Conservation (phyloP, 2,888 invertebrate species). For the Epinotia demarniana region DNA sequence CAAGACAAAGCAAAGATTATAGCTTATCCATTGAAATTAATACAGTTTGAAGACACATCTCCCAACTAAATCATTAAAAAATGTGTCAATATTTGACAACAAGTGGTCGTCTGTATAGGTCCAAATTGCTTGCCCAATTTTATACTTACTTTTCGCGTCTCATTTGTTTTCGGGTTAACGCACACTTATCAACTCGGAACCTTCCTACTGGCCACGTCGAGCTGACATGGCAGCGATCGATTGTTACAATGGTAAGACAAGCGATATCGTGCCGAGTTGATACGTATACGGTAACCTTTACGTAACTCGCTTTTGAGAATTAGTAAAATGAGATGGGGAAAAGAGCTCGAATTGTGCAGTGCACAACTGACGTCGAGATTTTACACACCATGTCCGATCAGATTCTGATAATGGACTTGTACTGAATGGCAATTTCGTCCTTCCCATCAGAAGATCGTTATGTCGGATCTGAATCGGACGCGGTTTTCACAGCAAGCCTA, state of each 20-base stretch:
- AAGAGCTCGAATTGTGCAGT: background rate
- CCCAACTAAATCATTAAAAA: background rate
- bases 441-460: background rate
- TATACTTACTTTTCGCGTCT: background rate
- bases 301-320: background rate
- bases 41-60: background rate
- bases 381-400: background rate
- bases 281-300: background rate
- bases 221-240: background rate
- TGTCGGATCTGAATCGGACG: background rate
- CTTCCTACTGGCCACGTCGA: background rate
- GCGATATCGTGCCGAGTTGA: background rate
- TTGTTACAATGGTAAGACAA: too few relatives aligned
- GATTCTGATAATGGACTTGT: background rate
- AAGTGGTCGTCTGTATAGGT: background rate
- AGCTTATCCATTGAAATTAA: background rate
- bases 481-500: conserved; percentile 61
- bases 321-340: background rate
- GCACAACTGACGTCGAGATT: background rate
- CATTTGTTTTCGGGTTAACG: background rate
- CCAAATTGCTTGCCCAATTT: background rate
- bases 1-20: background rate
- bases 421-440: background rate
- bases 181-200: background rate
- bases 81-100: background rate